These are phyloP conservation scores for Neoascia interrupta DNA, from an alignment of 2,888 invertebrate genomes.

Conservation along the genomic window DNA sequence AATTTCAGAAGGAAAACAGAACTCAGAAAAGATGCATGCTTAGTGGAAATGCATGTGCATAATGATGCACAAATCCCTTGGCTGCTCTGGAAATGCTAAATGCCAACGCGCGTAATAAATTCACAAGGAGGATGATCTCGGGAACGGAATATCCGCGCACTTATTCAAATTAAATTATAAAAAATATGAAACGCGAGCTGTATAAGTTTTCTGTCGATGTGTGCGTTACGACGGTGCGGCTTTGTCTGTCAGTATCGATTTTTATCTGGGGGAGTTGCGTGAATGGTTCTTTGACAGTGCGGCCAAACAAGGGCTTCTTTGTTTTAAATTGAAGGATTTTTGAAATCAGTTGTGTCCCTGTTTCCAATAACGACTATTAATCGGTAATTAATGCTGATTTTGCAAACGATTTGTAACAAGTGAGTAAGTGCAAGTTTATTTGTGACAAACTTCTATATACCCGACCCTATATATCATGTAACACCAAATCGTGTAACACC, in stretches of 20 bases:
- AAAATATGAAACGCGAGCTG: conserved; percentile 56
- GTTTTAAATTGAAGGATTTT: background rate
- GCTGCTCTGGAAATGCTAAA: conserved; percentile 56
- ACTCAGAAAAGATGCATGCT: conserved; percentile 41
- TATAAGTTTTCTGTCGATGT: no score
- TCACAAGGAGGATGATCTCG: conserved; percentile 33
- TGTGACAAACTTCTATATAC: no score
- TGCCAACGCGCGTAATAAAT: conserved; percentile 50
- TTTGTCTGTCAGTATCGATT: conserved; percentile 47
- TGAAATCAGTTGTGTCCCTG: no score
- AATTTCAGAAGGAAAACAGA: conserved; percentile 39
- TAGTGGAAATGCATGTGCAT: conserved; percentile 41
- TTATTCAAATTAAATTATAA: conserved; percentile 67
- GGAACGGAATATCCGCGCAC: conserved; percentile 22
- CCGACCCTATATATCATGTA: no score
- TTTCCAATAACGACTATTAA: no score
- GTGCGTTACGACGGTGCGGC: background rate
- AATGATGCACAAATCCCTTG: conserved; percentile 57
- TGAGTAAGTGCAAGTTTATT: no score
- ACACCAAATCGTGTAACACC: no score
- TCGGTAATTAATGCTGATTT: no score
- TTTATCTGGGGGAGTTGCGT: conserved; percentile 18
- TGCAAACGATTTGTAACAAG: no score
- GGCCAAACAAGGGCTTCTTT: background rate
- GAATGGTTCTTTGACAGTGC: conserved; percentile 8